These are phyloP conservation scores for Perca schrenkii DNA, from an alignment of 2,113 vertebrate genomes.

Conservation along the genomic window DNA sequence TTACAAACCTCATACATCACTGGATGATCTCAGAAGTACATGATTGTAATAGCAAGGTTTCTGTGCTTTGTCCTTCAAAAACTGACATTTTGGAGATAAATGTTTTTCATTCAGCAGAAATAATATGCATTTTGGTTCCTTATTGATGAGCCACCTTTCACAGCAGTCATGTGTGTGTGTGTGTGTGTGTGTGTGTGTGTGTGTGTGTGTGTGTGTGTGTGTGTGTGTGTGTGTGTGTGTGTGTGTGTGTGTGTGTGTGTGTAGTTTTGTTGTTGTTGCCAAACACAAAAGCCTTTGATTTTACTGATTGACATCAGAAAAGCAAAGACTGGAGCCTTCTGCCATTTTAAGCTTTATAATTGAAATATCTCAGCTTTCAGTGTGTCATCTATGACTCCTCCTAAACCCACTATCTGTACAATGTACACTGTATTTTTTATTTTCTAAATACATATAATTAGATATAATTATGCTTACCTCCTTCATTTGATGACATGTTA, in stretches of 20 bases:
- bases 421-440: constrained; percentile 1
- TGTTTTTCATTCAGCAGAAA: constrained; percentile 2
- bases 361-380: constrained; percentile 28
- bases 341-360: constrained; percentile 29
- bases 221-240: not conserved
- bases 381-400: constrained; percentile 31
- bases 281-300: constrained; percentile 43
- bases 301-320: constrained; percentile 4
- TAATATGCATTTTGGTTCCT: constrained; percentile 16
- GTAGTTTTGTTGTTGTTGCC: constrained; percentile 20
- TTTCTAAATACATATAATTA: constrained; percentile 50
- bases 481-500: constrained; percentile 26
- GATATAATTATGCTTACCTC: constrained; percentile 38
- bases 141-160: constrained; percentile 3
- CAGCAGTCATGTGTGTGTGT: not conserved
- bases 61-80: constrained; percentile 6
- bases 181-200: not conserved
- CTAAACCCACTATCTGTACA: not conserved
- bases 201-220: not conserved
- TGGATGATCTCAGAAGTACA: not conserved
- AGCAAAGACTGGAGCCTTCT: not conserved
- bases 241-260: not conserved
- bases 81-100: constrained; percentile 4
- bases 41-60: constrained; percentile 43
- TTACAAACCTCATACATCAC: not conserved